Evolutionary conservation across 2,113 vertebrate species (phyloP), one percentile per base, ranked within the genome.

Genomic region (Spea multiplicata): DNA sequence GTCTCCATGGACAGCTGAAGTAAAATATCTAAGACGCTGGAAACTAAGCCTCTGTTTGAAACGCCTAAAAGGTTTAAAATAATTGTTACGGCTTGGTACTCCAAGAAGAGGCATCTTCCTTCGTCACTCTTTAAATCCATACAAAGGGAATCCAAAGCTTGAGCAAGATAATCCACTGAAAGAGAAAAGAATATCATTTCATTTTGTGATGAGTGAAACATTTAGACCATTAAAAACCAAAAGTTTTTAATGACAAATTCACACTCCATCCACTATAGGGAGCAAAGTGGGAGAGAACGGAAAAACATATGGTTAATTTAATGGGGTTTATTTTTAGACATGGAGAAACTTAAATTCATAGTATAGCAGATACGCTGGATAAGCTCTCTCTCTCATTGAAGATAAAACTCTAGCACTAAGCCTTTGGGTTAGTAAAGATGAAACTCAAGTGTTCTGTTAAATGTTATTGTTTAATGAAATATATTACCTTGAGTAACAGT

Each of bases 401-500:
- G 30, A 30, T 30, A 30, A 30, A 30, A 53, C 0, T 53, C 6
- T 53, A 53, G 50, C 10, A 53, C 6, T 53, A 53, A 12, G 50
- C 10, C 10, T 53, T 53, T 53, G 10, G 6, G 14, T 59, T 59
- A 8, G 55, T 59, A 12, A 5, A 59, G 4, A 66, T 16, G 7
- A 66, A n/a, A 67, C 86, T 84, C 86, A 30, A 30, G 30, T 1
- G 30, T 30, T 30, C 30, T 30, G 30, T 30, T 30, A 30, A 30
- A 30, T 30, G 30, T 30, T 30, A 30, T 30, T 30, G 30, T 30
- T 30, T 30, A 30, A 30, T 30, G 2, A 30, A 30, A 30, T 30
- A 30, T 30, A 30, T 30, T 30, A 97, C 96, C 95, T 93, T 94
- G 94, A 76, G 92, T 94, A 81, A 95, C 84, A 71, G 95, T 97